Evolutionary conservation across 2,113 vertebrate genomes (phyloP), one percentile per base, ranked within the genome.

Genomic region (Phylloscopus trochiloides): DNA sequence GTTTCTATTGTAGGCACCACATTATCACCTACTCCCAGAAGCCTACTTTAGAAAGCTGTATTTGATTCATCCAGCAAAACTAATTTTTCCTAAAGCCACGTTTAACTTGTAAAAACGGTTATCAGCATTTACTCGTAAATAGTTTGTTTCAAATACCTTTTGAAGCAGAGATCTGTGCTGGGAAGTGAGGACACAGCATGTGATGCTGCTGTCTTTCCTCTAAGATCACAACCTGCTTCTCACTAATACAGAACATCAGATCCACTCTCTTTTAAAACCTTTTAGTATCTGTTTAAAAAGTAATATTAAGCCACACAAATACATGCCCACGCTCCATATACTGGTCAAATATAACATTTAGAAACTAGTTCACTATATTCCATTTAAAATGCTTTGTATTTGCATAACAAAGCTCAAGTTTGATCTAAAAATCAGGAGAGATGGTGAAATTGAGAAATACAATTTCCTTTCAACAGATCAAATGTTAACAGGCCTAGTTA

Each of bases 401-500:
- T 40, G 15, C 15, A 9, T 28, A 91, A 66, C 9, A 88, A 86
- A 83, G 47, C 8, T 81, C 43, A 83, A 74, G 48, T 34, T 50
- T 31, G 6, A 84, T 24, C 5, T 48, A 38, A 40, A 71, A 74
- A 36, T 28, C 62, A 54, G 24, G 9, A 52, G 28, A 50, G 17
- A 22, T 71, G 20, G 48, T 68, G 54, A 85, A 72, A 82, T 0
- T 18, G 28, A 85, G 48, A 87, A 77, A 65, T 14, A 54, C 4
- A 58, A 58, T 68, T 75, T 81, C 7, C 31, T 81, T 87, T 65
- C 29, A 71, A 75, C 2, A 71, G n/a, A 57, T 65, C 10, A 79
- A 58, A 73, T 12, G 14, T 86, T 14, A 66, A 57, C 4, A 25
- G 11, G 51, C 5, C 57, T 25, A 25, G 14, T 93, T 97, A 99